Evolutionary conservation across 1,140 invertebrate species (phyloP).

Genomic region (Helicoverpa armigera): DNA sequence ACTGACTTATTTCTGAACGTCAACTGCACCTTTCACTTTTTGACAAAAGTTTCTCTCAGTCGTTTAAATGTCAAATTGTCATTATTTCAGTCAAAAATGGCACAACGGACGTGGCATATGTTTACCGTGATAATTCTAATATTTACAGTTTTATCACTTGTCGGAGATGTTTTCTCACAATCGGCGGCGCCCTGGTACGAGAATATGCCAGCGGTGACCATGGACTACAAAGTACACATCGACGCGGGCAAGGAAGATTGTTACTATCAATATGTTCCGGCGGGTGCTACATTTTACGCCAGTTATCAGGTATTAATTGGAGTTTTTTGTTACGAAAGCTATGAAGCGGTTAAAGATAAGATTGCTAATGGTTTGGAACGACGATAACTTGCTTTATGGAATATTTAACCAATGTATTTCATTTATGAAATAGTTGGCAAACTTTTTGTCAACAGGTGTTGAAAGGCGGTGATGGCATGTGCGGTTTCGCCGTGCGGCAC

Average conservation of each 20-base stretch:
- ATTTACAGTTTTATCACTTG: conserved; percentile 83
- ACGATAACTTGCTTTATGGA: background rate
- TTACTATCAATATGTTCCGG: conserved; percentile 97
- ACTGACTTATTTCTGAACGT: conserved; percentile 1
- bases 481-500: conserved; percentile 96
- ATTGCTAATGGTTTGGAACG: background rate
- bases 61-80: conserved; percentile 29
- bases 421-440: conserved; percentile 18
- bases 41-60: conserved; percentile 22
- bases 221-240: conserved; percentile 98
- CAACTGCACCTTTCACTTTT: conserved; percentile 37
- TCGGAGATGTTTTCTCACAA: conserved; percentile 76
- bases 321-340: conserved; percentile 5
- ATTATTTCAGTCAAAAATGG: conserved; percentile 73
- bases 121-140: conserved; percentile 78
- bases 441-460: conserved; percentile 88
- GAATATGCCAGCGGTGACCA: conserved; percentile 94
- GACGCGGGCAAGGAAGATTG: conserved; percentile 98
- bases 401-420: background rate
- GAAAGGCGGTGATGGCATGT: conserved; percentile 96
- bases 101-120: conserved; percentile 83
- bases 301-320: conserved; percentile 93
- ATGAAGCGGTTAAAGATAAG: background rate
- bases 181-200: conserved; percentile 91
- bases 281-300: conserved; percentile 96